Percentiles rank a stretch among this genome's conserved stretches.
Conservation (phyloP, 2,113 vertebrate genomes). For the Eublepharis macularius region DNA sequence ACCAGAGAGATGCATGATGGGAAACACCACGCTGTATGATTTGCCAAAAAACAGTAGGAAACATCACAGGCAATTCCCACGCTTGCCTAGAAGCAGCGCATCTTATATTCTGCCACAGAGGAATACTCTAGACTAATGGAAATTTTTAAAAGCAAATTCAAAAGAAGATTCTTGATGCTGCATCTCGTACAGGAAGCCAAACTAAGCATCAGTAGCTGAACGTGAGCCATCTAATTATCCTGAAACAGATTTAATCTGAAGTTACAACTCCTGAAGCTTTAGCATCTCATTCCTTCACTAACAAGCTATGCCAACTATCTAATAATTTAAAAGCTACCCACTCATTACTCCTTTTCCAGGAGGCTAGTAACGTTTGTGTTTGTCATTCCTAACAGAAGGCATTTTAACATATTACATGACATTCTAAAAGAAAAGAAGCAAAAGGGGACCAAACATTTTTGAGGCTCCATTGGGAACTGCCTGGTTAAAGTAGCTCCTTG, state of each 20-base stretch:
- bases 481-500: background rate
- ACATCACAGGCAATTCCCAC: slow-evolving; percentile 4
- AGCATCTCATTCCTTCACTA: background rate
- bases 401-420: background rate
- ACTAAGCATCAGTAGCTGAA: background rate
- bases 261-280: background rate
- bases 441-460: background rate
- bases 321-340: background rate
- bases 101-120: background rate
- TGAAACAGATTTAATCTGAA: background rate
- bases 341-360: background rate
- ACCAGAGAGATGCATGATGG: background rate
- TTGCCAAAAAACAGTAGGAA: slow-evolving; percentile 11
- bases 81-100: background rate
- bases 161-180: background rate
- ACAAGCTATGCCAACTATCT: background rate
- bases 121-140: slow-evolving; percentile 12
- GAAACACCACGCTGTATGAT: background rate
- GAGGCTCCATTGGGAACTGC: background rate
- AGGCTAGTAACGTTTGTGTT: background rate
- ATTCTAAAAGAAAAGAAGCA: background rate
- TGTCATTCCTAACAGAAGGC: background rate
- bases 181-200: background rate
- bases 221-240: background rate
- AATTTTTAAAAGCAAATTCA: background rate